Evolutionary conservation across 2,113 vertebrate genomes (phyloP).

Genomic region (human): GRCh38 chrX:66383001-66383500

Average conservation of each 20-base stretch:
- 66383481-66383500: neutral
- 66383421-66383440: neutral
- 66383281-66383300: neutral
- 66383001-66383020: neutral
- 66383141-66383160: neutral
- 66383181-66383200: neutral
- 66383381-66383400: neutral
- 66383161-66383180: neutral
- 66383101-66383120: neutral
- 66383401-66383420: neutral
- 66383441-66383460: slow-evolving; percentile 16
- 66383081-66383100: neutral
- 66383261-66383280: neutral
- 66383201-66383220: neutral
- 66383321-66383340: neutral
- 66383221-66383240: neutral
- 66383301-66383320: neutral
- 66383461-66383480: neutral
- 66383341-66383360: neutral
- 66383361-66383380: neutral
- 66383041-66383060: neutral
- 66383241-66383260: neutral
- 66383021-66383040: neutral
- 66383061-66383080: neutral
- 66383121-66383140: neutral